phyloP scores from a whole-genome alignment of 2,113 vertebrate species.

The Chrysemys picta region DNA sequence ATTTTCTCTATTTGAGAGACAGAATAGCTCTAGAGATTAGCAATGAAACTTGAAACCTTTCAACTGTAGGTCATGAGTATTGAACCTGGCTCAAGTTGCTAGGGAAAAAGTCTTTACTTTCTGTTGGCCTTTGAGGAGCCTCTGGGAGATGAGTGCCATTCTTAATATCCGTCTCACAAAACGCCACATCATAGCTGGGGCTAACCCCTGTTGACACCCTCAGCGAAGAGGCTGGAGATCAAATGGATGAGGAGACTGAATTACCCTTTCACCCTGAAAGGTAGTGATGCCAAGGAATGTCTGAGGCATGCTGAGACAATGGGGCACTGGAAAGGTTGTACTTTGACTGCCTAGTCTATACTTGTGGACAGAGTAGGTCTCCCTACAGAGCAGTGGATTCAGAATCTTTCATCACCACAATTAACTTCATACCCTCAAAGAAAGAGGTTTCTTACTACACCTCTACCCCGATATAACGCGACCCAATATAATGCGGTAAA shows the following conservation, averaged over 20 bases:
- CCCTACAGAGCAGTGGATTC: neutral
- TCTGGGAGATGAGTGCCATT: neutral
- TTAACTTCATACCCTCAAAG: neutral
- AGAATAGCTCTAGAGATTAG: neutral
- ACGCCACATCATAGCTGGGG: neutral
- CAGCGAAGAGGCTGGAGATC: neutral
- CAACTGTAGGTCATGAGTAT: conserved; percentile 1
- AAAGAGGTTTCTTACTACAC: neutral
- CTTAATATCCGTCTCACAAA: neutral
- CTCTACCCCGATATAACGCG: too few species aligned
- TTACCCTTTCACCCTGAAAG: neutral
- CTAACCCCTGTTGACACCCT: neutral
- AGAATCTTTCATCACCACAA: neutral
- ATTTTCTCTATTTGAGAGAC: conserved; percentile 14
- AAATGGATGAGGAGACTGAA: neutral
- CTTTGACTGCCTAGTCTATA: neutral
- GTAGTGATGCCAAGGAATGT: neutral
- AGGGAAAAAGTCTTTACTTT: rapidly evolving
- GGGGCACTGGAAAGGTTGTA: rapidly evolving
- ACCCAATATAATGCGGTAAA: too few species aligned
- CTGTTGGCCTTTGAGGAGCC: rapidly evolving
- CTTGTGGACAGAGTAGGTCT: neutral
- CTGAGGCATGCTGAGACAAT: neutral
- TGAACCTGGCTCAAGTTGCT: conserved; percentile 1
- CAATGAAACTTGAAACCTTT: conserved; percentile 23